phyloP scores from a whole-genome alignment of 2,113 vertebrate genomes.

The Raja brachyura region DNA sequence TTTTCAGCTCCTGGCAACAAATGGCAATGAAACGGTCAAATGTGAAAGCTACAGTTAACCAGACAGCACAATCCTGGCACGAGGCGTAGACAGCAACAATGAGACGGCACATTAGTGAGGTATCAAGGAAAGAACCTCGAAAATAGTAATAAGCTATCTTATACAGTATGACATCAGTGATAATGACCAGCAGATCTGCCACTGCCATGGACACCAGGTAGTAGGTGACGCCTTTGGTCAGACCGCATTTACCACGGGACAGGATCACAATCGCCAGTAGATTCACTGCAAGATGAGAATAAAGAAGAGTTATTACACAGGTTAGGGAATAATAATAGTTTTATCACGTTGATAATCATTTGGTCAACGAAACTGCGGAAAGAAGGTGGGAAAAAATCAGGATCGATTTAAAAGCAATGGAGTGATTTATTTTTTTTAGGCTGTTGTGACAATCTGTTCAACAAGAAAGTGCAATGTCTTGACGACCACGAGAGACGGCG shows the following conservation, averaged over 20 bases:
- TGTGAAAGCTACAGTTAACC: conserved; percentile 43
- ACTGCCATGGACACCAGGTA: conserved; percentile 9
- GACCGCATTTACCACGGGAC: conserved; percentile 2
- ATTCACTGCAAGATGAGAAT: background rate
- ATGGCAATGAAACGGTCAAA: conserved; percentile 41
- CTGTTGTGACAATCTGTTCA: no score
- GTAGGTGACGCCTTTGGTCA: background rate
- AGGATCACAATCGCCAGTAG: background rate
- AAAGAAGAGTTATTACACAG: background rate
- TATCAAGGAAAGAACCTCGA: background rate
- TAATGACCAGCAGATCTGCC: background rate
- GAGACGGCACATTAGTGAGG: background rate
- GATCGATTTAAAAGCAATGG: background rate
- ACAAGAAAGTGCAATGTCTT: no score
- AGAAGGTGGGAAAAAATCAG: background rate
- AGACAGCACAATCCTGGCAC: conserved; percentile 40
- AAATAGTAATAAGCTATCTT: conserved; percentile 17
- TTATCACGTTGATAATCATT: background rate
- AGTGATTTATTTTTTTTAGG: background rate
- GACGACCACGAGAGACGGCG: no score
- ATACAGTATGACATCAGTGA: background rate
- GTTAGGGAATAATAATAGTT: background rate
- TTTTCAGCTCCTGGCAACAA: conserved; percentile 41
- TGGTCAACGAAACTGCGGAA: background rate
- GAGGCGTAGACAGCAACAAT: conserved; percentile 22